Evolutionary conservation across 2,888 invertebrate species (phyloP).

Genomic region (Catocala nupta): DNA sequence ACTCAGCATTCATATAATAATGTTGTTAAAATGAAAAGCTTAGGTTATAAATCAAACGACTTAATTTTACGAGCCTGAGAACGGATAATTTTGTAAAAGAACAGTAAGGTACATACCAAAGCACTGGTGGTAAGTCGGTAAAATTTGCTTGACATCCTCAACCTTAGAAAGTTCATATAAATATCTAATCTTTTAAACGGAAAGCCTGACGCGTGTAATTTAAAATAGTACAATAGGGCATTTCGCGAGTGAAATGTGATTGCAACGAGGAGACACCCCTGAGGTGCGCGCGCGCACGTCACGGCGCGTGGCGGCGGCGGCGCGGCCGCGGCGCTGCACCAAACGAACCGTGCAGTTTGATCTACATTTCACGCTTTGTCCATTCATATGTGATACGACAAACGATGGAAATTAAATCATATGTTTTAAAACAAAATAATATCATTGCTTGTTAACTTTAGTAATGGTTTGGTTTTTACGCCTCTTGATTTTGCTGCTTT

Average conservation of each 20-base stretch:
- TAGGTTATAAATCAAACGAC: neutral
- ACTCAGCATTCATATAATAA: neutral
- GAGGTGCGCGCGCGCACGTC: constrained; percentile 32
- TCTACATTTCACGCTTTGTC: constrained; percentile 72
- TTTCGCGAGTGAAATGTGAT: constrained; percentile 44
- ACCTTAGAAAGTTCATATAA: constrained; percentile 37
- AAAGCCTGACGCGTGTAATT: constrained; percentile 37
- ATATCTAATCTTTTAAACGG: constrained; percentile 29
- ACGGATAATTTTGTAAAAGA: neutral
- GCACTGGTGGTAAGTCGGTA: constrained; percentile 9
- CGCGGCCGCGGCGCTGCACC: constrained; percentile 31
- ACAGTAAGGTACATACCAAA: neutral
- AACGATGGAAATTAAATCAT: constrained; percentile 51
- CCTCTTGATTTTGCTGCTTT: constrained; percentile 33
- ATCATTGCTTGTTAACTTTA: constrained; percentile 30
- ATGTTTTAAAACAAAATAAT: constrained; percentile 43
- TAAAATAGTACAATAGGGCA: constrained; percentile 44
- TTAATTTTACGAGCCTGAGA: constrained; percentile 1
- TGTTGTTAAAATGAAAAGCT: neutral
- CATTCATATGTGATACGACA: constrained; percentile 49
- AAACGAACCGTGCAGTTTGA: constrained; percentile 69
- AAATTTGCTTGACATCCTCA: constrained; percentile 27
- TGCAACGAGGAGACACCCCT: constrained; percentile 40
- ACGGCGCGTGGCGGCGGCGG: constrained; percentile 10
- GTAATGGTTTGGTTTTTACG: constrained; percentile 33